Percentiles rank a stretch among this genome's conserved stretches.
phyloP scores from a whole-genome alignment of 2,113 vertebrate genomes.

The Pterocles orientalis region DNA sequence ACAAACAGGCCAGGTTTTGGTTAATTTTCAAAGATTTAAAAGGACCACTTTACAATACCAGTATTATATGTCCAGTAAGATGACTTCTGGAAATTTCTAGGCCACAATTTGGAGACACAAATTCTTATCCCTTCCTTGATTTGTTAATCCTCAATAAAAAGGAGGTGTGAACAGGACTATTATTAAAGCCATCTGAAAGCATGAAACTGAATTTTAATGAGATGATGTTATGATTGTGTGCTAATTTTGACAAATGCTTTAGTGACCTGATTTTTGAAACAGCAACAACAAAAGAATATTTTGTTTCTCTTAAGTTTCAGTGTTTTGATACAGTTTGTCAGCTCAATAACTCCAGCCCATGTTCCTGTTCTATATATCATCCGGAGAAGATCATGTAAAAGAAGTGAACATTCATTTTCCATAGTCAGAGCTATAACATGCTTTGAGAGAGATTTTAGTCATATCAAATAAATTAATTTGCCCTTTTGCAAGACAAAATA shows the following conservation, averaged over 20 bases:
- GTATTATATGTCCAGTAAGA: neutral
- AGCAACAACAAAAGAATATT: neutral
- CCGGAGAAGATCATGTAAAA: neutral
- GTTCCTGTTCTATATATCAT: neutral
- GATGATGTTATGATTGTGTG: neutral
- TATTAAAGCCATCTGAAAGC: neutral
- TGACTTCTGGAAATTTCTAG: neutral
- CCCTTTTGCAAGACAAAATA: neutral
- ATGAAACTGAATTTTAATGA: neutral
- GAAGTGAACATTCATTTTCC: neutral
- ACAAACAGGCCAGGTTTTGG: neutral
- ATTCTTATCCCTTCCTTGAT: neutral
- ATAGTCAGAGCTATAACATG: neutral
- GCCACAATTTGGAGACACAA: neutral
- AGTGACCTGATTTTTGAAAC: neutral
- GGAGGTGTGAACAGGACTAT: neutral
- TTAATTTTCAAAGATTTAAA: neutral
- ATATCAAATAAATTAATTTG: neutral
- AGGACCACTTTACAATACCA: neutral
- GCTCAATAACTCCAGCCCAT: neutral
- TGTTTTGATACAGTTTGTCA: neutral
- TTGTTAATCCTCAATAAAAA: neutral
- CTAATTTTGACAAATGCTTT: neutral
- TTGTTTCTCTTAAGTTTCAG: neutral
- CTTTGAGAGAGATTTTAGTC: neutral